Conservation (phyloP, 2,113 vertebrate species). For the Nesoenas mayeri region DNA sequence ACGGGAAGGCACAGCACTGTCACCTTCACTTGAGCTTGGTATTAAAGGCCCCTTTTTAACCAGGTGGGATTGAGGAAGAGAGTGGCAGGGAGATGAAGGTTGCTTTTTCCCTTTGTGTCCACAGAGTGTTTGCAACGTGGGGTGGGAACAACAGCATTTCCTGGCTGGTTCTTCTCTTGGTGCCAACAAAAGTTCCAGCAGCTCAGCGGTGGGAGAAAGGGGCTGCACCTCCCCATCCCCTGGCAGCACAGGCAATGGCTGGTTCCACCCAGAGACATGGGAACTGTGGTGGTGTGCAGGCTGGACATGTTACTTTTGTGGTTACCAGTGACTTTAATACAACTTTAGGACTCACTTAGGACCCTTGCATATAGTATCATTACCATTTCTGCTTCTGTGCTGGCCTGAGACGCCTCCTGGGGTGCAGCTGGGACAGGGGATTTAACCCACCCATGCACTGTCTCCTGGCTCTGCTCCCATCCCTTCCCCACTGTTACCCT, state of each 20-base stretch:
- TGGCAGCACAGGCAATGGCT: not conserved
- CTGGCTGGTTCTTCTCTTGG: not conserved
- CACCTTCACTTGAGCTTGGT: constrained; percentile 7
- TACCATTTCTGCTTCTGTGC: not conserved
- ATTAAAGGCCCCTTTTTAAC: constrained; percentile 43
- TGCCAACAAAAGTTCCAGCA: not conserved
- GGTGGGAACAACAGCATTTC: not conserved
- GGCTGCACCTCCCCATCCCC: not conserved
- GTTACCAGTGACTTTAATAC: not conserved
- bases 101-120: not conserved
- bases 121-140: not conserved
- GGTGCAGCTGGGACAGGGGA: not conserved
- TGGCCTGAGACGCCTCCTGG: not conserved
- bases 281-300: not conserved
- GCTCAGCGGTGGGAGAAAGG: not conserved
- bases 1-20: not conserved
- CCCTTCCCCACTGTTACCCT: not conserved
- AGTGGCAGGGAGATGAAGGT: not conserved
- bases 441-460: not conserved
- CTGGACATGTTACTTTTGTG: not conserved
- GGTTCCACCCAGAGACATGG: not conserved
- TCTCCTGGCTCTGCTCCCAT: not conserved
- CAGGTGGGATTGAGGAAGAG: not conserved
- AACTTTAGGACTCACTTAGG: not conserved
- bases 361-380: not conserved